Evolutionary conservation across 2,113 vertebrate species (phyloP), one percentile per base, ranked within the genome.

Genomic region (Poecile atricapillus): DNA sequence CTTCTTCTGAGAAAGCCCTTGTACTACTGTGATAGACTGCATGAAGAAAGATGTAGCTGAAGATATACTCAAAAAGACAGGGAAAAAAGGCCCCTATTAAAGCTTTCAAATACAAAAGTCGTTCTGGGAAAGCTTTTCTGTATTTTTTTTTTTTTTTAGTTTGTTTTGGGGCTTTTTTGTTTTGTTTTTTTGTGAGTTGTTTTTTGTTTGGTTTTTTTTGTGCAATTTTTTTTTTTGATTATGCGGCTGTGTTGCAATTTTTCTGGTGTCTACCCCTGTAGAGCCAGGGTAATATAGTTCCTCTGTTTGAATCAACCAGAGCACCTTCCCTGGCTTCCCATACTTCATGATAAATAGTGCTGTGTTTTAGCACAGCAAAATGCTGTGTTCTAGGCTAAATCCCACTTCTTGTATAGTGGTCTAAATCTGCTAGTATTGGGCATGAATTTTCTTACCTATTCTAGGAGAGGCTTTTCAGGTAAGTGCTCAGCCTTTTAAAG

Each of bases 141-240:
- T 1, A 1, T 9, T 6, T 22, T 3, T 5, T 23, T 25, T 4
- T 59, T 63, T 35, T 58, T 9, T 22, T 20, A 22, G 20, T 47
- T 20, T 47, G 46, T 47, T 35, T 43, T 62, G 39, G 39, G 39
- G 39, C 4, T 39, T 39, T 39, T 39, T 39, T 9, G 8, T 9
- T 6, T 22, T 3, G 4, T 23, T 25, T 4, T 59, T 63, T 35
- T 58, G 39, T 39, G 39, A 11, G 37, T 39, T 39, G 11, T 39
- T 39, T 39, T 39, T 39, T 39, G 37, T 39, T 10, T 9, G 37
- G 37, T 37, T 1, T 53, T 62, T 75, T 65, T 46, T 49, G 43
- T 31, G 5, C 49, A 70, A 92, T 5, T 1, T 84, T 8, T n/a
- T 18, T 55, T 65, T 70, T 37, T 50, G 17, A 16, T 35, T 76